These are phyloP conservation scores for Leptodirus hochenwartii DNA, from an alignment of 2,888 invertebrate species.

Conservation along the genomic window DNA sequence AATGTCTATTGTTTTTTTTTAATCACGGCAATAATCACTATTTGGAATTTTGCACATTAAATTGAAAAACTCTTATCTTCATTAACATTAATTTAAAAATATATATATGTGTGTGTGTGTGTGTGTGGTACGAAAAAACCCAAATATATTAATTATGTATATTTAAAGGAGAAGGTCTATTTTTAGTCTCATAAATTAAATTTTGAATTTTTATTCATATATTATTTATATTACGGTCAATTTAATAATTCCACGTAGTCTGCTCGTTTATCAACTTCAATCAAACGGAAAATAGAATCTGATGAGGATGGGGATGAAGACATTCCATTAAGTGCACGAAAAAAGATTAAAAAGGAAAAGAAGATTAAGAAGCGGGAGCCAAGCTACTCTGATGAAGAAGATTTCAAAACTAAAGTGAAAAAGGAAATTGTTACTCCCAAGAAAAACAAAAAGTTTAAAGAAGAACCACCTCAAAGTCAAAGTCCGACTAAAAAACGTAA, in stretches of 20 bases:
- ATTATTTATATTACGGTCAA: too few species aligned
- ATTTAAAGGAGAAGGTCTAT: too few species aligned
- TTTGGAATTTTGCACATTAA: conserved; percentile 1
- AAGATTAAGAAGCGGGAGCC: conserved; percentile 25
- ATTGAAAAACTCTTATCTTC: not conserved
- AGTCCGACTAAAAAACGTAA: conserved; percentile 45
- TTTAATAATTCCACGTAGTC: too few species aligned
- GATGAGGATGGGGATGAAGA: conserved; percentile 42
- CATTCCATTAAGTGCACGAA: conserved; percentile 43
- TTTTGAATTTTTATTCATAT: conserved; percentile 1
- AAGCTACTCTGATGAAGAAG: conserved; percentile 31
- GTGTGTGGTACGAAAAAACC: too few species aligned
- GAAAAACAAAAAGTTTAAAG: conserved; percentile 22
- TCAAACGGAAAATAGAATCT: conserved; percentile 15
- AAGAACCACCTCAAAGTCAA: conserved; percentile 21
- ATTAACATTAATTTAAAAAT: not conserved
- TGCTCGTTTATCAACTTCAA: conserved; percentile 10
- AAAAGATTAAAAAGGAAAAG: conserved; percentile 44
- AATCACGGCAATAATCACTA: too few species aligned
- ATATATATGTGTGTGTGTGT: conserved; percentile 4
- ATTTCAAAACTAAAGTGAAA: conserved; percentile 25
- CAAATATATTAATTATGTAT: too few species aligned
- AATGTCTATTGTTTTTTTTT: too few species aligned
- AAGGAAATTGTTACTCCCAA: conserved; percentile 18
- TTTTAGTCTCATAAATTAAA: not conserved